Percentiles rank a stretch among this genome's conserved stretches.
phyloP scores from a whole-genome alignment of 2,797 vertebrate species.

The Coregonus sp. region DNA sequence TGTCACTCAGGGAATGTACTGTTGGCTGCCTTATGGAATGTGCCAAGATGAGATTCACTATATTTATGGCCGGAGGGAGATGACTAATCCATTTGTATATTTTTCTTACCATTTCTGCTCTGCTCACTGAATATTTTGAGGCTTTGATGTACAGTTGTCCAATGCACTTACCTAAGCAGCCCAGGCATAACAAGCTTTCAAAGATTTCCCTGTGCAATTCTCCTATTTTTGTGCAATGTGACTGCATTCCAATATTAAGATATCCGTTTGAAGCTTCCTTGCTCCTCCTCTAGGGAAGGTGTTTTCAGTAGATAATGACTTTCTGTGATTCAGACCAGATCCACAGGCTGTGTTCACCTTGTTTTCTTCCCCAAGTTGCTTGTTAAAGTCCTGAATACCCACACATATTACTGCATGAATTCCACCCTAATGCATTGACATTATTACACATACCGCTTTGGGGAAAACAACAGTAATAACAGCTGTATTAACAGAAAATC shows the following conservation, averaged over 20 bases:
- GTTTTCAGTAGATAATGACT: constrained; percentile 70
- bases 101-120: constrained; percentile 40
- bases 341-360: constrained; percentile 26
- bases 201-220: constrained; percentile 38
- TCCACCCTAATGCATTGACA: constrained; percentile 25
- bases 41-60: constrained; percentile 20
- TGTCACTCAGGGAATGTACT: constrained; percentile 2
- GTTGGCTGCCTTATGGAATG: background rate
- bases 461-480: background rate
- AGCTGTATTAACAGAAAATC: background rate
- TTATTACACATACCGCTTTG: background rate
- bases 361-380: constrained; percentile 16
- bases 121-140: constrained; percentile 54
- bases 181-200: constrained; percentile 52
- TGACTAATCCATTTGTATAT: constrained; percentile 63
- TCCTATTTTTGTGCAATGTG: constrained; percentile 40
- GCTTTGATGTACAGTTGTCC: constrained; percentile 68
- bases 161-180: constrained; percentile 62
- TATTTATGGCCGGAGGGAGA: constrained; percentile 42
- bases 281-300: constrained; percentile 57
- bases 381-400: constrained; percentile 37
- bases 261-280: constrained; percentile 61
- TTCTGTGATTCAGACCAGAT: constrained; percentile 59
- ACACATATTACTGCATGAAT: constrained; percentile 38
- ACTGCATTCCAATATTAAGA: constrained; percentile 59